A percentile compares a stretch with the other conserved stretches of the same genome.
phyloP scores from a whole-genome alignment of 1,140 invertebrate species.

The Trachymyrmex cornetzi region DNA sequence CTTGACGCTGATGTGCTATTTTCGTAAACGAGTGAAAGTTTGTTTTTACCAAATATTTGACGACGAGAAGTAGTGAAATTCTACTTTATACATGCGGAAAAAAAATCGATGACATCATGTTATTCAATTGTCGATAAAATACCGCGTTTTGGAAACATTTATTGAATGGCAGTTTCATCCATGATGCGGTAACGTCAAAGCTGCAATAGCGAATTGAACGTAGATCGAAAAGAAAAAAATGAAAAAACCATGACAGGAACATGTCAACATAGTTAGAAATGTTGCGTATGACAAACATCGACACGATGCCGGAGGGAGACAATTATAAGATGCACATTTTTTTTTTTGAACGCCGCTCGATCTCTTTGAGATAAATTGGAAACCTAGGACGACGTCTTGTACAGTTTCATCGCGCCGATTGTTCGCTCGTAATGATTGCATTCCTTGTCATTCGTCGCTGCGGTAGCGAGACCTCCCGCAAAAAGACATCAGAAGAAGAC shows the following conservation, averaged over 20 bases:
- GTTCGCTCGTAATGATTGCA: slow-evolving; percentile 17
- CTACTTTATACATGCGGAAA: background rate
- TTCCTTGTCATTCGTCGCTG: background rate
- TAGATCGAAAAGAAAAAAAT: background rate
- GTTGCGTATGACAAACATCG: background rate
- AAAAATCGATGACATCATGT: slow-evolving; percentile 28
- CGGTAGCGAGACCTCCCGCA: background rate
- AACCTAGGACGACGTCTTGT: background rate
- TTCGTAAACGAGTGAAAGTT: no score
- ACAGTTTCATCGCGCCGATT: slow-evolving; percentile 14
- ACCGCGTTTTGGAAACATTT: slow-evolving; percentile 11
- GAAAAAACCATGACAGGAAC: background rate
- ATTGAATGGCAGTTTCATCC: slow-evolving; percentile 16
- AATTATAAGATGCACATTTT: background rate
- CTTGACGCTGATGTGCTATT: no score
- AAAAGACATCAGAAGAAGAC: background rate
- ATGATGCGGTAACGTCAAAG: slow-evolving; percentile 16
- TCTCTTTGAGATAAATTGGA: background rate
- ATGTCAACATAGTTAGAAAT: background rate
- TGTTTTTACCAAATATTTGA: background rate
- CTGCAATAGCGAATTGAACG: background rate
- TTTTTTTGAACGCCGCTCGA: background rate
- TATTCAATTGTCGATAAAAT: slow-evolving; percentile 43
- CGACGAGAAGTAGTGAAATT: background rate
- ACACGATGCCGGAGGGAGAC: background rate